Conservation (phyloP, 2,113 vertebrate genomes). For the Corythoichthys haematopterus region DNA sequence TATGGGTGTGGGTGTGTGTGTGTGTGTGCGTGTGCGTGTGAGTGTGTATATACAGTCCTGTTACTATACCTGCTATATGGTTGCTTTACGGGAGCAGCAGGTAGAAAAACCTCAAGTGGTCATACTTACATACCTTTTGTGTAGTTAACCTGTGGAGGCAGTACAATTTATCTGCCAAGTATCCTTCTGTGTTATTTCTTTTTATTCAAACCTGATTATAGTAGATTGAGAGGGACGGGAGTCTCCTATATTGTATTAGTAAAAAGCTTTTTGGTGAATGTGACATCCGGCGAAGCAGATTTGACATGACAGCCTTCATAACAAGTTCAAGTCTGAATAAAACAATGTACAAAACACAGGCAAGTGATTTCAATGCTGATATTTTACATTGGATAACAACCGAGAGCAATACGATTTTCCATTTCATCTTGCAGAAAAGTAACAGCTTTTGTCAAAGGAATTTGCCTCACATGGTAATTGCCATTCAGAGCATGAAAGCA, state of each 20-base stretch:
- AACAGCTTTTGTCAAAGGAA: background rate
- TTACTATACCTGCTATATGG: background rate
- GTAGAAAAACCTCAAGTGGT: background rate
- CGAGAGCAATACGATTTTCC: background rate
- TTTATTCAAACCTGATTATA: background rate
- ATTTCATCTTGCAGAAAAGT: background rate
- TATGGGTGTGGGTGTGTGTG: no score
- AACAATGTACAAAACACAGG: constrained; percentile 10
- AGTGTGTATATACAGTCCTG: no score
- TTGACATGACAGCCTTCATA: constrained; percentile 30
- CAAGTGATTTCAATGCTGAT: background rate
- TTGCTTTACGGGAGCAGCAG: background rate
- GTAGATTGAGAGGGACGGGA: background rate
- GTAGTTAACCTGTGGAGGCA: background rate
- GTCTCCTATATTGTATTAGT: background rate
- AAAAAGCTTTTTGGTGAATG: constrained; percentile 34
- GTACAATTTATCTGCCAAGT: background rate
- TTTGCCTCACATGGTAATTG: background rate
- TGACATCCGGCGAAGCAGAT: constrained; percentile 44
- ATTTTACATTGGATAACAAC: background rate
- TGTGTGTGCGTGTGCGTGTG: no score
- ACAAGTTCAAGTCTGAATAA: background rate
- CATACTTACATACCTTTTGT: background rate
- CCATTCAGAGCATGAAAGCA: background rate
- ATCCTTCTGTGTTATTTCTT: background rate